Percentiles rank a stretch among this genome's conserved stretches.
These are phyloP conservation scores for Acanthurus leucopareius DNA, from an alignment of 2,797 vertebrate genomes.

Conservation along the genomic window DNA sequence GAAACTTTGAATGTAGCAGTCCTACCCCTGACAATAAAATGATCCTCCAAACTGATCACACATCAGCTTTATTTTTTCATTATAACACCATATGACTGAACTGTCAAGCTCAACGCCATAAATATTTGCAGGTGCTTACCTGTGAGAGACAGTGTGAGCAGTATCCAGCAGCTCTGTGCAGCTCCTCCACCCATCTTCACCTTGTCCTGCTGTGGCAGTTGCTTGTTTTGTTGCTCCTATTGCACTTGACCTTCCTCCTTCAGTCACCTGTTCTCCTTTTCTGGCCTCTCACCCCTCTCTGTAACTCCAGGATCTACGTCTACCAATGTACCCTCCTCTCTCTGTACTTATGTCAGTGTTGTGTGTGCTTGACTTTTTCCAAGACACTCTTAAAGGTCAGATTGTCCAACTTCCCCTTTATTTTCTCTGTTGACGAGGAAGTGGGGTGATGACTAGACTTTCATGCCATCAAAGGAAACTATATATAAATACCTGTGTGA, in stretches of 20 bases:
- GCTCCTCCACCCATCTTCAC: conserved; percentile 40
- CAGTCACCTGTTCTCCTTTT: neutral
- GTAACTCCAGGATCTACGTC: neutral
- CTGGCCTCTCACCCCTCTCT: neutral
- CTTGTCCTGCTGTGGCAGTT: neutral
- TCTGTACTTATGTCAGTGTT: neutral
- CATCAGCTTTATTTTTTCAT: neutral
- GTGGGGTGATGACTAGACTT: neutral
- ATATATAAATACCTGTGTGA: neutral
- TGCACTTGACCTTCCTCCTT: too few species aligned
- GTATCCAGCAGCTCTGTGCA: conserved; percentile 53
- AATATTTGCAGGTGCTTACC: conserved; percentile 51
- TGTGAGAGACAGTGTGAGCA: conserved; percentile 60
- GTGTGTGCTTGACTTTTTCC: neutral
- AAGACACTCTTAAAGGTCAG: neutral
- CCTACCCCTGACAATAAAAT: neutral
- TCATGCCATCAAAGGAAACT: conserved; percentile 15
- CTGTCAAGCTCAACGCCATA: neutral
- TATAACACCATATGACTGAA: neutral
- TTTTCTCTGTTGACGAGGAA: conserved; percentile 2
- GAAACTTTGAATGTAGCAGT: neutral
- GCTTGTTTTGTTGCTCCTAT: too few species aligned
- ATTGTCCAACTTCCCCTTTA: conserved; percentile 50
- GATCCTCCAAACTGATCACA: neutral
- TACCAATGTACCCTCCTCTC: neutral